Conservation (phyloP, 92 coral and sea anemone species). For the Palythoa grandis region DNA sequence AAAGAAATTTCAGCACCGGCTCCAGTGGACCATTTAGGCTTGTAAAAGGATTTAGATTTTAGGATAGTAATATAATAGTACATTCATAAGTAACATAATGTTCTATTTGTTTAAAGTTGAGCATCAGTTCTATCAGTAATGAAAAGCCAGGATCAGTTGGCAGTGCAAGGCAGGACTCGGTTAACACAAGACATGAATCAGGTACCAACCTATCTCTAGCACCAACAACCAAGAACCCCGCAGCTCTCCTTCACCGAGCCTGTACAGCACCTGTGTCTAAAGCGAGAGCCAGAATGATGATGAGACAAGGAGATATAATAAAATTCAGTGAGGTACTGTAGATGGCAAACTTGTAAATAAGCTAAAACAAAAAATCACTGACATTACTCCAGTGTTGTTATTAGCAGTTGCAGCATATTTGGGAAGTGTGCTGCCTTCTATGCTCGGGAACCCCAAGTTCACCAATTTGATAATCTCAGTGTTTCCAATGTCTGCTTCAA, state of each 20-base stretch:
- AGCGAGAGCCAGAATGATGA: constrained; percentile 57
- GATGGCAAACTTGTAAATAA: too few relatives aligned
- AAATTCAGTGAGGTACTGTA: constrained; percentile 51
- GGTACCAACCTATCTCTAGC: background rate
- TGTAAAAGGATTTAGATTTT: too few relatives aligned
- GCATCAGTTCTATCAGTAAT: background rate
- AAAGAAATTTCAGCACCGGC: too few relatives aligned
- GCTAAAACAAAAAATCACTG: too few relatives aligned
- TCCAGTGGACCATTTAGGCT: too few relatives aligned
- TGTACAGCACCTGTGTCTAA: constrained; percentile 68
- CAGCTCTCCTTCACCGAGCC: constrained; percentile 39
- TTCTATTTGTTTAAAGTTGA: background rate
- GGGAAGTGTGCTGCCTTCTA: too few relatives aligned
- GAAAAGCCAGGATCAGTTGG: constrained; percentile 9
- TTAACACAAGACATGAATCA: too few relatives aligned
- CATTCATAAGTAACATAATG: background rate
- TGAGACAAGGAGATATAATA: constrained; percentile 58
- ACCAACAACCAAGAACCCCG: constrained; percentile 6
- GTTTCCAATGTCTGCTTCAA: too few relatives aligned
- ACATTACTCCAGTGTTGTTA: too few relatives aligned
- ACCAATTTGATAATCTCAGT: too few relatives aligned
- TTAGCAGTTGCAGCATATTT: too few relatives aligned
- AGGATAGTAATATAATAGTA: background rate
- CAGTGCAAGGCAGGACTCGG: background rate
- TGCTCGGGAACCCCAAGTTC: too few relatives aligned